These are phyloP conservation scores for Diogma glabrata DNA, from an alignment of 2,888 invertebrate species.

Conservation along the genomic window DNA sequence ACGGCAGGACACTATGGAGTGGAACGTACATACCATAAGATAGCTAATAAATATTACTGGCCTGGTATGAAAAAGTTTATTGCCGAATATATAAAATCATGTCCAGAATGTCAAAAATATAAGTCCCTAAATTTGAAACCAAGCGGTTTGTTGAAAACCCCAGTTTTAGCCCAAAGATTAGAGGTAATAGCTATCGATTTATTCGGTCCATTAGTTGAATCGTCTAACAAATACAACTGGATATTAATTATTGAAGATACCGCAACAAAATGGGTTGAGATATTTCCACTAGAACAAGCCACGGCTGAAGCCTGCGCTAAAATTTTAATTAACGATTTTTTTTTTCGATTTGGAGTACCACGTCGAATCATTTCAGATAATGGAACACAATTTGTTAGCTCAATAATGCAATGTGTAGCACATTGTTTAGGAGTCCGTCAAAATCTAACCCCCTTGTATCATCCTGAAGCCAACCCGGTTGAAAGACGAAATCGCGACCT, in stretches of 20 bases:
- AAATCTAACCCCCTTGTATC: slow-evolving; percentile 25
- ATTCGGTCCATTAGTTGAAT: slow-evolving; percentile 22
- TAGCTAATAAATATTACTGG: slow-evolving; percentile 22
- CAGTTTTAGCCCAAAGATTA: slow-evolving; percentile 22
- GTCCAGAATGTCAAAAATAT: slow-evolving; percentile 25
- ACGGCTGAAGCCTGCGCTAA: too few species aligned
- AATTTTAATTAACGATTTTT: slow-evolving; percentile 19
- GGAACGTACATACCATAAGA: slow-evolving; percentile 18
- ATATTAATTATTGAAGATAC: slow-evolving; percentile 22
- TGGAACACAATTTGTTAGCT: slow-evolving; percentile 27
- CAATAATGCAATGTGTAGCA: neutral
- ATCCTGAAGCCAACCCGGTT: slow-evolving; percentile 26
- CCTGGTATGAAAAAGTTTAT: slow-evolving; percentile 23
- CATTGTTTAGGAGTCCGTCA: slow-evolving; percentile 12
- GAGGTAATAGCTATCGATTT: slow-evolving; percentile 26
- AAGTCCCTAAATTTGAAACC: slow-evolving; percentile 27
- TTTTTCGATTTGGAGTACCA: slow-evolving; percentile 26
- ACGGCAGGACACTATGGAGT: slow-evolving; percentile 24
- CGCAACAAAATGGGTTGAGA: slow-evolving; percentile 22
- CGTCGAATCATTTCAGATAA: slow-evolving; percentile 28
- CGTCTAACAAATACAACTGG: slow-evolving; percentile 19
- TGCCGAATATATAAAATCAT: slow-evolving; percentile 21
- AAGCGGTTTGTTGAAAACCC: slow-evolving; percentile 25
- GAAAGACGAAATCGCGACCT: slow-evolving; percentile 24
- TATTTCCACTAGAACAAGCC: too few species aligned